Evolutionary conservation across 2,113 vertebrate species (phyloP), one percentile per base, ranked within the genome.

Genomic region (Amphiprion ocellaris): DNA sequence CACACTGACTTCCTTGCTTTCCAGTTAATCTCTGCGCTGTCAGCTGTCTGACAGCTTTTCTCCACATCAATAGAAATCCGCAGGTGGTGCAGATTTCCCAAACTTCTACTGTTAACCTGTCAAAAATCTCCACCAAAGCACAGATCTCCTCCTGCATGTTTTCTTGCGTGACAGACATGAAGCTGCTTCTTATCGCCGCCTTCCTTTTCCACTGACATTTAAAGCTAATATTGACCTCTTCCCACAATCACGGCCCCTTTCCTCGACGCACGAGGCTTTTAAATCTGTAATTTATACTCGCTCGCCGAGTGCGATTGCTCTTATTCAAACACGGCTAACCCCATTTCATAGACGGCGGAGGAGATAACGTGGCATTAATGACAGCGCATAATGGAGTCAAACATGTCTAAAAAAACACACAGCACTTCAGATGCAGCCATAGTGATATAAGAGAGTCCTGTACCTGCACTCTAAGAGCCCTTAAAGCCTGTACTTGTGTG

Each of bases 251-350:
- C 6, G 30, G 52, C 76, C 50, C 17, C 69, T 79, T 58, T 56
- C 64, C 23, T 60, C 17, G 8, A 14, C 65, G 49, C 6, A 69
- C 56, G 19, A 24, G 77, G 81, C 88, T 90, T 89, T 86, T 87
- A 87, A 83, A 85, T 86, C 53, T 33, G 50, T 44, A 21, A 62
- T 84, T 76, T 62, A 58, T 44, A 69, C 59, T 30, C 47, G 10
- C 37, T 44, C 4, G 5, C 37, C 17, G 64, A 60, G 82, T 75
- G 52, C 12, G 69, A 28, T 12, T 4, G 75, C 56, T 58, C 81
- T 81, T 87, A 23, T 75, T 88, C 90, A 91, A 91, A 90, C 90
- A 92, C 46, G 64, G 55, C 62, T 3, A 19, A 54, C 17, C 41
- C 61, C 58, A 28, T 75, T 82, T 71, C 65, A 59, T 44, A 50